Conservation (phyloP, 1,140 invertebrate species). For the Drosophila nebulosa region DNA sequence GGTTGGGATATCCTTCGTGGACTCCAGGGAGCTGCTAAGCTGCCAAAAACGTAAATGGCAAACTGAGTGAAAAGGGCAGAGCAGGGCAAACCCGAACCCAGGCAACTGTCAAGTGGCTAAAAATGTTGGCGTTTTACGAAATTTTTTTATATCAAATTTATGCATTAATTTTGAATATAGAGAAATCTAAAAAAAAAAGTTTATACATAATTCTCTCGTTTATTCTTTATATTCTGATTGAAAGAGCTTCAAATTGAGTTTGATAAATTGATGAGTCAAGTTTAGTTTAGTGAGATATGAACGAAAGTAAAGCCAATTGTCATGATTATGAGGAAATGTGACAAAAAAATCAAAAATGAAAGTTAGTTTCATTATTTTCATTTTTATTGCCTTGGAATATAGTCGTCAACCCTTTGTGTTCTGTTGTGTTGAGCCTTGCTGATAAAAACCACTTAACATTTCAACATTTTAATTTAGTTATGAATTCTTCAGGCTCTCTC, state of each 20-base stretch:
- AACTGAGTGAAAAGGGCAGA: background rate
- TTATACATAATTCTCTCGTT: too few relatives aligned
- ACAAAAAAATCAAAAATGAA: background rate
- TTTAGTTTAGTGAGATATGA: too few relatives aligned
- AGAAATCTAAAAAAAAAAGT: background rate
- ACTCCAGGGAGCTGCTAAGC: slow-evolving; percentile 24
- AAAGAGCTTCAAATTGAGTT: too few relatives aligned
- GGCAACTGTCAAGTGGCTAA: slow-evolving; percentile 29
- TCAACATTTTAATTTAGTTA: slow-evolving; percentile 55
- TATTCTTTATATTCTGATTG: background rate
- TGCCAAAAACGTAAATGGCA: slow-evolving; percentile 2
- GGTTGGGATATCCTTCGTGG: slow-evolving; percentile 5
- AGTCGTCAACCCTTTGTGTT: too few relatives aligned
- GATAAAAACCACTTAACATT: slow-evolving; percentile 5
- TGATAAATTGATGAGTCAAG: too few relatives aligned
- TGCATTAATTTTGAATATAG: slow-evolving; percentile 26
- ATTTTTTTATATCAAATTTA: slow-evolving; percentile 55
- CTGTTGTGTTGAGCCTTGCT: background rate
- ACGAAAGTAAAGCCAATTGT: too few relatives aligned
- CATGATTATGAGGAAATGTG: background rate
- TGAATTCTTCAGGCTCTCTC: slow-evolving; percentile 23
- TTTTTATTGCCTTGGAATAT: too few relatives aligned
- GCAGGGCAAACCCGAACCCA: too few relatives aligned
- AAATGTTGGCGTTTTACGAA: slow-evolving; percentile 10
- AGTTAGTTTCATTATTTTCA: background rate